Evolutionary conservation across 2,113 vertebrate species (phyloP), one percentile per base, ranked within the genome.

Genomic region (Pomatorhinus ruficollis): DNA sequence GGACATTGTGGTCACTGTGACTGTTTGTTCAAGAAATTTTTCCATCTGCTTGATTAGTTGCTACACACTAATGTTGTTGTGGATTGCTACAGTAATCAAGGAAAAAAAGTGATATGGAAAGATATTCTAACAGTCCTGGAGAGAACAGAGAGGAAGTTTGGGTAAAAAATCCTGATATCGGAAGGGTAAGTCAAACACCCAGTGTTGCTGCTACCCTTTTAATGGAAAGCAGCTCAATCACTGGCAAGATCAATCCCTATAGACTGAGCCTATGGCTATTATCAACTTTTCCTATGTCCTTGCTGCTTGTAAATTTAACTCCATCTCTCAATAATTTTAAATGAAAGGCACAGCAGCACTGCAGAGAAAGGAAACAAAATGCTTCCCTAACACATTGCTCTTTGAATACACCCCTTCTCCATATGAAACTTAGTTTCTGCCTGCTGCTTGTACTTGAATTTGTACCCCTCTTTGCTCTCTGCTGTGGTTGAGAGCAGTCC

Each of bases 221-320:
- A 89, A 96, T 72, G 72, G 93, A 82, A 89, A 72, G 89, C 92
- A 54, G 69, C 77, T 95, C 86, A 89, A 84, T 93, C 88, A 60
- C 60, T 35, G 76, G 64, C 14, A 33, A 2, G 40, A 94, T 97
- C 92, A 75, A 94, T 94, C 57, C 30, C 69, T 69, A 89, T 10
- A 87, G 90, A 95, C 44, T 65, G 68, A 96, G 86, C 90, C 90
- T 16, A 18, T n/a, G 94, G 95, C 93, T 82, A 65, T 86, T 61
- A 93, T 76, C 90, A 95, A 87, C 92, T 82, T 96, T 93, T 87
- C 72, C 60, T 40, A 2, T 31, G 95, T 59, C 95, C 92, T 94
- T 93, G 69, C 31, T 61, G 60, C 57, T 81, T 60, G 86, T 42
- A 66, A 83, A 74, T 83, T 86, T 86, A 90, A 94, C 64, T 88